Evolutionary conservation across 2,888 invertebrate genomes (phyloP).

Genomic region (Achlya flavicornis): DNA sequence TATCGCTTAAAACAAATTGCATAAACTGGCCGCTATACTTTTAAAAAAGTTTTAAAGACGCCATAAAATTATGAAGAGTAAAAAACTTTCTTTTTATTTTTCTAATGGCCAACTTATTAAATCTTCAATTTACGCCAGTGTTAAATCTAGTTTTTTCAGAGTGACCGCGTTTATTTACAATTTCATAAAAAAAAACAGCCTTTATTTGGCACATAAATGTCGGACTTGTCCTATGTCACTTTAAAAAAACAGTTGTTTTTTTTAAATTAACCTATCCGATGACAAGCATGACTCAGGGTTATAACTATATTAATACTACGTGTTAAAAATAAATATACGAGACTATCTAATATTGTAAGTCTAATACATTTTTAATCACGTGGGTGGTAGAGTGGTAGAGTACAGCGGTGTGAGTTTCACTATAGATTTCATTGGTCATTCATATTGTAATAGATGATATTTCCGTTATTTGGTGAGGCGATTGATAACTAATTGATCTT

Average conservation of each 20-base stretch:
- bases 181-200: background rate
- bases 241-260: slow-evolving; percentile 3
- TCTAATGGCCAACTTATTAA: background rate
- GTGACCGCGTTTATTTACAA: slow-evolving; percentile 4
- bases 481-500: background rate
- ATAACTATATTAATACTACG: slow-evolving; percentile 29
- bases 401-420: slow-evolving; percentile 10
- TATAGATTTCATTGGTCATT: slow-evolving; percentile 10
- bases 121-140: background rate
- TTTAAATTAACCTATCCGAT: slow-evolving; percentile 7
- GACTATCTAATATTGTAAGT: slow-evolving; percentile 27
- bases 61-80: background rate
- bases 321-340: slow-evolving; percentile 30
- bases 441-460: background rate
- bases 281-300: slow-evolving; percentile 13
- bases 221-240: background rate
- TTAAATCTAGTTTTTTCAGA: background rate
- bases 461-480: background rate
- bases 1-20: background rate
- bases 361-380: slow-evolving; percentile 28
- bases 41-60: background rate
- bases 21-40: background rate
- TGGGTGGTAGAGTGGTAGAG: slow-evolving; percentile 33
- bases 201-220: background rate
- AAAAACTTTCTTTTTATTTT: background rate